phyloP scores from a whole-genome alignment of 2,797 vertebrate genomes.

The Manis javanica region DNA sequence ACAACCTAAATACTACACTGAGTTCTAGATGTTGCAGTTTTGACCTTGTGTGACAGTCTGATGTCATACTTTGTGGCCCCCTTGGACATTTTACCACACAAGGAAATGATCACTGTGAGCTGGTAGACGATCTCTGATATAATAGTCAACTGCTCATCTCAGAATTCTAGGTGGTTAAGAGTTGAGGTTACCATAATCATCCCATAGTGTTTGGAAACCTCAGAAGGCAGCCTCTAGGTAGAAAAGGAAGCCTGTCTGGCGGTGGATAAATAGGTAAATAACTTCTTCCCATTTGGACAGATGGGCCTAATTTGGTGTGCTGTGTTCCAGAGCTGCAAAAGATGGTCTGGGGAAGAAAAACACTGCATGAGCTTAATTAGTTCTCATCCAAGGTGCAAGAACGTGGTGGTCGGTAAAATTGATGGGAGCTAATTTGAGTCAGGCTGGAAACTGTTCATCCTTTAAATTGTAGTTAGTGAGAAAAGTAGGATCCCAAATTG shows the following conservation, averaged over 20 bases:
- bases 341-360: conserved; percentile 58
- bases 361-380: conserved; percentile 83
- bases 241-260: conserved; percentile 70
- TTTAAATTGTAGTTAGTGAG: conserved; percentile 58
- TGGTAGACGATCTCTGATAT: background rate
- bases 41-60: conserved; percentile 43
- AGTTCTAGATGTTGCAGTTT: conserved; percentile 15
- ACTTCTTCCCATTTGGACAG: conserved; percentile 81
- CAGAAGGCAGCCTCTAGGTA: conserved; percentile 70
- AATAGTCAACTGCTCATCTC: background rate
- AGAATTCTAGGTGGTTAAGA: conserved; percentile 26
- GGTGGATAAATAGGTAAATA: background rate
- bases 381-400: conserved; percentile 83
- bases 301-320: conserved; percentile 84
- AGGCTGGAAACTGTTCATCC: conserved; percentile 63
- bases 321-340: conserved; percentile 73
- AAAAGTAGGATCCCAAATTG: conserved; percentile 52
- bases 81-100: background rate
- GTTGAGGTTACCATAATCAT: background rate
- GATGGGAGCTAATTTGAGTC: conserved; percentile 74
- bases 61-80: background rate
- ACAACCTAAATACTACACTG: background rate
- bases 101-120: background rate
- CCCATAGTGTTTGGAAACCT: background rate
- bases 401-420: conserved; percentile 77